Evolutionary conservation across 2,797 vertebrate genomes (phyloP).

Genomic region (Muscicapa striata): DNA sequence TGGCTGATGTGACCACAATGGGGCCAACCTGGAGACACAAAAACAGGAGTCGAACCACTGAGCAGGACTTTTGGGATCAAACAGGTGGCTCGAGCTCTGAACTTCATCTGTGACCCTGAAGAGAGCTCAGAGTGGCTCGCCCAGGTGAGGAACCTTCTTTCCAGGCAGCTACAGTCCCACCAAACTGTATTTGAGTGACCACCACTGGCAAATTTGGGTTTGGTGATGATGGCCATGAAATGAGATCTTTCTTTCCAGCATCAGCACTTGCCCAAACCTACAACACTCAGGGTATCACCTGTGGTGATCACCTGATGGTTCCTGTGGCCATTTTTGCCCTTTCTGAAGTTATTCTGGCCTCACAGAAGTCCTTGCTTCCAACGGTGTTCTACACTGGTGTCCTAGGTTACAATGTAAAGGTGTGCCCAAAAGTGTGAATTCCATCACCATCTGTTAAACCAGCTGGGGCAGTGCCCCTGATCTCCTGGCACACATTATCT

Average conservation of each 20-base stretch:
- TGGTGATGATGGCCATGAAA: not conserved
- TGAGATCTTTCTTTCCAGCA: not conserved
- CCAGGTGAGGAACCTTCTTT: not conserved
- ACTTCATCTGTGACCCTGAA: not conserved
- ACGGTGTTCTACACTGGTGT: not conserved
- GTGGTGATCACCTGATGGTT: not conserved
- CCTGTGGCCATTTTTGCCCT: not conserved
- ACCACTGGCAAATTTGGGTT: not conserved
- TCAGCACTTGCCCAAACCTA: not conserved
- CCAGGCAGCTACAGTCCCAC: not conserved
- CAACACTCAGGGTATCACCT: not conserved
- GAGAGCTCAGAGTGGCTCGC: not conserved
- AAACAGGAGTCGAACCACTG: not conserved
- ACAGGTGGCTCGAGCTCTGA: not conserved
- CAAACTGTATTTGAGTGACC: not conserved
- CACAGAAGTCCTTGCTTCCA: not conserved
- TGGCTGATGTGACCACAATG: slow-evolving; percentile 90
- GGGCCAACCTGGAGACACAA: slow-evolving; percentile 83
- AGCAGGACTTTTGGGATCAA: not conserved
- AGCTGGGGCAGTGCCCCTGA: too few relatives aligned
- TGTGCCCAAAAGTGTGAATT: too few relatives aligned
- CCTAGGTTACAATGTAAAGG: too few relatives aligned
- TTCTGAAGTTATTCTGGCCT: not conserved
- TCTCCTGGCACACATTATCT: too few relatives aligned
- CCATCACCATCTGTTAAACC: too few relatives aligned